Evolutionary conservation across 1,140 invertebrate species (phyloP), one percentile per base, ranked within the genome.

Genomic region (Meloidogyne floridensis): DNA sequence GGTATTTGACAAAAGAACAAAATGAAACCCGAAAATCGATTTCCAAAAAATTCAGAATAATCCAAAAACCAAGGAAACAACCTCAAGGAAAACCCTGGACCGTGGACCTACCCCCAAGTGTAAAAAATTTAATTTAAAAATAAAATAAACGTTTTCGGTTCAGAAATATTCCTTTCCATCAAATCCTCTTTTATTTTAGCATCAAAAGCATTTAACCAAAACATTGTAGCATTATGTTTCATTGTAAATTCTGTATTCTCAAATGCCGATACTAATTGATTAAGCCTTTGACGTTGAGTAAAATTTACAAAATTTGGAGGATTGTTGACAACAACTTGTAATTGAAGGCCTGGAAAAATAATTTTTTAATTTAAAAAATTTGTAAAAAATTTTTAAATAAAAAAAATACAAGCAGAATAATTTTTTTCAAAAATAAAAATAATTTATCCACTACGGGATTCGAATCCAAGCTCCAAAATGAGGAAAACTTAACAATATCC

Each of bases 321-420:
- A 81, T 90, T 87, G 70, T 90, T 89, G 4, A 89, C 86, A n/a
- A 90, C 89, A 54, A 89, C 86, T 85, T 89, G 88, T 81, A 90
- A 82, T 82, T 89, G 88, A 65, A 89, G 86, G 53, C 87, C 87
- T 88, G 13, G 79, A 88, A 74, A 59, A 77, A 76, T 20, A 53
- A 20, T 20, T 20, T 20, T 20, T 20, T 20, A 20, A 20, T 20
- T 20, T 20, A 20, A 20, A 20, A 20, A 20, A 20, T 20, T 20
- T 20, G 20, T 20, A 20, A 20, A 20, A 20, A 20, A 20, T 20
- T 20, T 20, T 20, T 20, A 20, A 20, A 20, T 20, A 20, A 20
- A 20, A 20, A 20, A 20, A 20, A 20, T 20, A 20, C 20, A 20
- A 20, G 20, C 20, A 20, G 20, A 20, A 20, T 20, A 20, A 20